Evolutionary conservation across 2,888 invertebrate genomes (phyloP).

Genomic region (Tetanocera ferruginea): DNA sequence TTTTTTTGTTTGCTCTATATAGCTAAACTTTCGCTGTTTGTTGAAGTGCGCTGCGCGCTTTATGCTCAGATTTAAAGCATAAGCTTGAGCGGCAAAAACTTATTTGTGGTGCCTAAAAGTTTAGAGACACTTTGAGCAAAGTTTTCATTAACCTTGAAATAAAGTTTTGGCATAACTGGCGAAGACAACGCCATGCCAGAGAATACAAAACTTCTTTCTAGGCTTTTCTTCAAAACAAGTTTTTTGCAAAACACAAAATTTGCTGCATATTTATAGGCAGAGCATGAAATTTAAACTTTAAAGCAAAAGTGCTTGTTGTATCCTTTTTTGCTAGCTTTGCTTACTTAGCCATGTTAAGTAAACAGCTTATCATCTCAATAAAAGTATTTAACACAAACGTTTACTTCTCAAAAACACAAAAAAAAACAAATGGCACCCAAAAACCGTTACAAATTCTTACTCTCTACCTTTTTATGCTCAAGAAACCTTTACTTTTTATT

Average conservation of each 20-base stretch:
- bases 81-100: not conserved
- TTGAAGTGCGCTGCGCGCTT: not conserved
- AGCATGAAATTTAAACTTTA: too few relatives aligned
- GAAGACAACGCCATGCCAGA: not conserved
- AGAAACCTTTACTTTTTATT: conserved; percentile 37
- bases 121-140: conserved; percentile 11
- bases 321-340: not conserved
- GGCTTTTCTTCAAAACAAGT: too few relatives aligned
- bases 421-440: not conserved
- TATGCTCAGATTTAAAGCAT: not conserved
- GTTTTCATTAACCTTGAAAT: conserved; percentile 51
- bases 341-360: conserved; percentile 38
- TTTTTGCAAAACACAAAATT: too few relatives aligned
- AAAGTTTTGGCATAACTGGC: not conserved
- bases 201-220: not conserved
- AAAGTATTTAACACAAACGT: conserved; percentile 69
- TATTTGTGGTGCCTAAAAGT: conserved; percentile 8
- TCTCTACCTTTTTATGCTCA: too few relatives aligned
- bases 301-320: too few relatives aligned
- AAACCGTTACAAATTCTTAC: not conserved
- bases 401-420: conserved; percentile 60
- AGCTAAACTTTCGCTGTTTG: not conserved
- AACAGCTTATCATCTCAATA: conserved; percentile 69
- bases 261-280: too few relatives aligned
- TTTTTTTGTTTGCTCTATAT: not conserved